Evolutionary conservation across 2,113 vertebrate species (phyloP).

Genomic region (Australoheros scitulus): DNA sequence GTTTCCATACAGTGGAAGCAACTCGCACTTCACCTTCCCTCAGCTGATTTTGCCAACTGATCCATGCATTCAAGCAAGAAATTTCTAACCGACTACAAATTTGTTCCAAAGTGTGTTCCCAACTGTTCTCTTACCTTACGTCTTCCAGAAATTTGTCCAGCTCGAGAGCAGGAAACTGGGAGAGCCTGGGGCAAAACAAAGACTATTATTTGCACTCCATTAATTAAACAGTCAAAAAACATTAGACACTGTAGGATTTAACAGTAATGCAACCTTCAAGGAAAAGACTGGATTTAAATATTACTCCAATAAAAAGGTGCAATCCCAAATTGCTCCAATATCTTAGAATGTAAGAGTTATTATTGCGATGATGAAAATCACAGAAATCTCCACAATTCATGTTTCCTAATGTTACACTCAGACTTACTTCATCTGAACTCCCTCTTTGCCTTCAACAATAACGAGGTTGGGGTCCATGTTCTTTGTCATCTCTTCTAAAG

Average conservation of each 20-base stretch:
- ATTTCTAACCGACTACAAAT: neutral
- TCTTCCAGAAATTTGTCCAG: conserved; percentile 98
- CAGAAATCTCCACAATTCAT: neutral
- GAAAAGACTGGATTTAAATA: neutral
- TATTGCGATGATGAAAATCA: neutral
- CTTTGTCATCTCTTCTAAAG: conserved; percentile 98
- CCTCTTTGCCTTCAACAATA: conserved; percentile 89
- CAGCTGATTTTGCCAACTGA: neutral
- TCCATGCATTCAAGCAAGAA: neutral
- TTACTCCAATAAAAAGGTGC: neutral
- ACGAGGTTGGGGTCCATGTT: conserved; percentile 95
- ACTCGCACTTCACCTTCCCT: neutral
- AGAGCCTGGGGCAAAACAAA: conserved; percentile 82
- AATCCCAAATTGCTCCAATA: no score
- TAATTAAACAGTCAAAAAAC: neutral
- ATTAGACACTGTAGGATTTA: neutral
- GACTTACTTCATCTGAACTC: conserved; percentile 92
- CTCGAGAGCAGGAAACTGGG: conserved; percentile 95
- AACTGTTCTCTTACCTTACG: conserved; percentile 85
- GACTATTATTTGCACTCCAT: neutral
- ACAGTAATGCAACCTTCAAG: neutral
- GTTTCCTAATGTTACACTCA: neutral
- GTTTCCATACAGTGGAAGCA: neutral
- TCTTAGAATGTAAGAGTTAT: neutral
- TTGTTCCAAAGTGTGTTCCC: neutral